Evolutionary conservation across 2,797 vertebrate genomes (phyloP).

Genomic region (Semotilus atromaculatus): DNA sequence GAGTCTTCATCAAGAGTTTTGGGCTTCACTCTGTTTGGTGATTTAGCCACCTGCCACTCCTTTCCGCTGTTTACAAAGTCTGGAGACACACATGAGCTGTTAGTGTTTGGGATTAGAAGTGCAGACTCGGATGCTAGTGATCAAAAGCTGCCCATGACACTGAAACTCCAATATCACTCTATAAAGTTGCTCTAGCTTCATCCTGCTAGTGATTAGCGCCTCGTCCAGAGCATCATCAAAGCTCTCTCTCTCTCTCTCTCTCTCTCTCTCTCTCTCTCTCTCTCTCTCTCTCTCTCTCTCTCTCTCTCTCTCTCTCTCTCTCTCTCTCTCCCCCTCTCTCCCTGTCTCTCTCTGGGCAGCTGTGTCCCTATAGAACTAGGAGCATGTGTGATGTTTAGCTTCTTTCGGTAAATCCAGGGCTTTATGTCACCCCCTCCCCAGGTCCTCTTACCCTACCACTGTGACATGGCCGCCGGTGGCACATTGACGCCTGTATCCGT

Average conservation of each 20-base stretch:
- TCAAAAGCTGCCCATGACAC: constrained; percentile 59
- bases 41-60: constrained; percentile 14
- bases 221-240: constrained; percentile 49
- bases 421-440: constrained; percentile 66
- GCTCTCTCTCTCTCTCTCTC: constrained; percentile 3
- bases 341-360: constrained; percentile 49
- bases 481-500: constrained; percentile 54
- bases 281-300: too few relatives aligned
- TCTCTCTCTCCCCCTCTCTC: not conserved
- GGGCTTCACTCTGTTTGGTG: constrained; percentile 8
- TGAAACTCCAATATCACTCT: constrained; percentile 47
- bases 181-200: constrained; percentile 51
- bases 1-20: constrained; percentile 17
- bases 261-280: not conserved
- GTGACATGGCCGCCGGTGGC: constrained; percentile 46
- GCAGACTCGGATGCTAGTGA: constrained; percentile 52
- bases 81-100: constrained; percentile 34
- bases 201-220: constrained; percentile 51
- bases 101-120: constrained; percentile 51
- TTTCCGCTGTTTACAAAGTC: constrained; percentile 40
- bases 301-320: too few relatives aligned
- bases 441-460: constrained; percentile 59
- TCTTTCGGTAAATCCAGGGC: constrained; percentile 62
- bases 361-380: constrained; percentile 46
- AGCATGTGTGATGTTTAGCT: constrained; percentile 60